These are phyloP conservation scores for Chrysochloris asiatica DNA, from an alignment of 2,113 vertebrate genomes.

Conservation along the genomic window DNA sequence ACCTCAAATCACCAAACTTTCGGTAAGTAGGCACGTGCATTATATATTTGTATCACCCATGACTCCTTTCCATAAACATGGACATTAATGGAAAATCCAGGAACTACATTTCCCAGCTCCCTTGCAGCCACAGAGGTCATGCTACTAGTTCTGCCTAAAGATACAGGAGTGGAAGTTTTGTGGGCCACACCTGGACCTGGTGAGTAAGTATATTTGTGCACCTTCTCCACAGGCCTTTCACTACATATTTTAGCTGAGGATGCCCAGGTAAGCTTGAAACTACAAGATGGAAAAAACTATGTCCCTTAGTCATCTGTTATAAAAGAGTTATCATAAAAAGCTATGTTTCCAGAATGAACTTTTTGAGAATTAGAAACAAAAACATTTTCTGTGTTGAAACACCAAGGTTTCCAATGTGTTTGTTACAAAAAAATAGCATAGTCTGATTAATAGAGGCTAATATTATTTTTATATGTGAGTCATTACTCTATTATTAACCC, in stretches of 20 bases:
- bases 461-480: neutral
- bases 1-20: no score
- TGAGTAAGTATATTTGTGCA: no score
- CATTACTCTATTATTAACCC: no score
- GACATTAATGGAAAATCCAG: neutral
- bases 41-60: no score
- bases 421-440: neutral
- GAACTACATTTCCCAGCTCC: neutral
- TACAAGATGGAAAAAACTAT: neutral
- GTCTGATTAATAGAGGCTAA: neutral
- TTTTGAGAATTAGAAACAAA: neutral
- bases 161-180: neutral
- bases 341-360: neutral
- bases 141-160: neutral
- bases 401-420: neutral
- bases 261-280: neutral
- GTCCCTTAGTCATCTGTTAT: neutral
- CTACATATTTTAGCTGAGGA: neutral
- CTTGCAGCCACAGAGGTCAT: neutral
- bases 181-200: neutral
- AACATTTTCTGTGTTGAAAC: accelerated
- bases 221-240: neutral
- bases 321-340: neutral
- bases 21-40: no score
- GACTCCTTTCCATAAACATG: no score